Base-by-base conservation (phyloP, 2,113 vertebrate species). In the Theristicus caerulescens region DNA sequence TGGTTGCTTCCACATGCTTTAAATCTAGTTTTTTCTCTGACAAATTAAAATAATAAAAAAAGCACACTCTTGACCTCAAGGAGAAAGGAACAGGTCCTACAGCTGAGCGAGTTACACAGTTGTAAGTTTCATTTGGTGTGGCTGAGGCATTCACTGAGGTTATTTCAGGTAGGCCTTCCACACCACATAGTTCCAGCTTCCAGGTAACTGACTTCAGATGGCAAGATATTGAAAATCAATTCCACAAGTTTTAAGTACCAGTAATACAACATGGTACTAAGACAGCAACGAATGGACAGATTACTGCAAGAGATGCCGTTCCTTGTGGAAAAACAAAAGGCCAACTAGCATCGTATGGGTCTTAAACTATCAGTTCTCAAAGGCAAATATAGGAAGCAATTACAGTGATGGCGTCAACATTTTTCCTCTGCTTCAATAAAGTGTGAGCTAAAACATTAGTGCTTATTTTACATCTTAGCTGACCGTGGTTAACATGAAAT, bases 321-420 rank as follows among this genome's bases (percentile, higher is more conserved):
- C 32, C 49, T 52, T 22, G 13, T 7, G 29, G 38, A 57, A 86
- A 70, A 82, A 26, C 40, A 59, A 8, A 51, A 69, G 10, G 54
- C 9, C 54, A 59, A 8, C 11, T 47, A 34, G 4, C 61, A 61
- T 1, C 1, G 3, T 19, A 65, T 7, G 11, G 3, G 27, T n/a
- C 19, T 69, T 82, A 36, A 93, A 79, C n/a, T 90, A 65, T 4
- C 20, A 58, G 32, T 66, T 87, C 49, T 36, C 25, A 85, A 65
- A 22, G 1, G 2, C 31, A 65, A 57, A 87, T 17, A 47, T 0
- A 76, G 34, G 40, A 87, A 67, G 46, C 32, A 69, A 85, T 65
- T 65, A 40, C 52, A 82, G 19, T 38, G 42, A 82, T 8, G 11
- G 12, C 11, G 71, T 55, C 46, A 52, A 71, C 13, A 3, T 67